phyloP scores from a whole-genome alignment of 2,888 invertebrate genomes.

The Eilema caniola region DNA sequence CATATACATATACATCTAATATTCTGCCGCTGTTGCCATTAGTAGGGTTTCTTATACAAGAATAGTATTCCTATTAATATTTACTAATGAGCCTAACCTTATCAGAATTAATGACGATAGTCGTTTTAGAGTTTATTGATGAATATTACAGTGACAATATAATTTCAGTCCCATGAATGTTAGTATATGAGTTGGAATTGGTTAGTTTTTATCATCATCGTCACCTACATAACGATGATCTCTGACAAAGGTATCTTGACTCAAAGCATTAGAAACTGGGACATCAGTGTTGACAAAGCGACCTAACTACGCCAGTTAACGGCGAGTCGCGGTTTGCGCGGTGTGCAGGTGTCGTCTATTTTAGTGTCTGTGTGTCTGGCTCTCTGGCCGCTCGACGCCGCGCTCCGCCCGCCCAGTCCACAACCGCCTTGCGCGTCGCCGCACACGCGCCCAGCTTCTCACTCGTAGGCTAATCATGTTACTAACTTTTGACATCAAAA shows the following conservation, averaged over 20 bases:
- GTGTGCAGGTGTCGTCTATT: constrained; percentile 84
- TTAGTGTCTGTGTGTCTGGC: constrained; percentile 68
- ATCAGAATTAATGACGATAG: not conserved
- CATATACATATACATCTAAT: too few relatives aligned
- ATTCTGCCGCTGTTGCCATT: not conserved
- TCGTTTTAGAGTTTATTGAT: not conserved
- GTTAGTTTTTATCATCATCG: not conserved
- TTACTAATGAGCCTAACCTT: not conserved
- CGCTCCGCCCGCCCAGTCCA: constrained; percentile 74
- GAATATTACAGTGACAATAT: not conserved
- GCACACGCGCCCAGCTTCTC: constrained; percentile 27
- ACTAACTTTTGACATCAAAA: constrained; percentile 40
- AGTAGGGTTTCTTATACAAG: not conserved
- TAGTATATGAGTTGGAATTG: not conserved
- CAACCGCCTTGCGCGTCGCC: constrained; percentile 61
- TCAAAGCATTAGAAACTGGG: constrained; percentile 33
- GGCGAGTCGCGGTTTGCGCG: constrained; percentile 73
- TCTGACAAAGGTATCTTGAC: constrained; percentile 18
- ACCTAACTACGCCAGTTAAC: constrained; percentile 67
- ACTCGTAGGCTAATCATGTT: constrained; percentile 21
- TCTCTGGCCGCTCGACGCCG: constrained; percentile 59
- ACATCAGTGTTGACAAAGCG: constrained; percentile 75
- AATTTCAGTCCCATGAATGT: not conserved
- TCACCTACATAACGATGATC: not conserved
- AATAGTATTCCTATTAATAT: not conserved